Percentiles rank a stretch among this genome's conserved stretches.
phyloP scores from a whole-genome alignment of 2,888 invertebrate genomes.

The Nemurella pictetii region DNA sequence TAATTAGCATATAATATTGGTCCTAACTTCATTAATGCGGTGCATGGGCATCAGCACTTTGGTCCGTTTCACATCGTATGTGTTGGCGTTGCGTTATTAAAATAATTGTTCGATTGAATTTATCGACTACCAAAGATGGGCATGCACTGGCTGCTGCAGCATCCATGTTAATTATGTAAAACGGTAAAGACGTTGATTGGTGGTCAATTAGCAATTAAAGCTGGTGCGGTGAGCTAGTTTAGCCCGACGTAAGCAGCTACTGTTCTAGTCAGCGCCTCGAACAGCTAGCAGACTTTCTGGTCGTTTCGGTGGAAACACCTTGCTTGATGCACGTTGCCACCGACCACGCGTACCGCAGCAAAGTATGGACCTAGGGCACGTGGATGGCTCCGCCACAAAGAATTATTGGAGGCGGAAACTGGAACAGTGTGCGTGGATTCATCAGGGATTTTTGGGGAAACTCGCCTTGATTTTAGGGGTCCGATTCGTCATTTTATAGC shows the following conservation, averaged over 20 bases:
- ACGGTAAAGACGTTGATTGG: neutral
- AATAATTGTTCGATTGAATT: constrained; percentile 12
- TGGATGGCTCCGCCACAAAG: too few relatives aligned
- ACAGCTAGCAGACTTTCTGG: too few relatives aligned
- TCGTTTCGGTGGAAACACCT: too few relatives aligned
- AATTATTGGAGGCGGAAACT: too few relatives aligned
- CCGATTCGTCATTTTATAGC: too few relatives aligned
- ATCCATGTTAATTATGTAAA: neutral
- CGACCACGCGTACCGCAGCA: too few relatives aligned
- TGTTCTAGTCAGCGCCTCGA: neutral
- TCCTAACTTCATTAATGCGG: constrained; percentile 27
- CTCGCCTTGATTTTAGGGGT: too few relatives aligned
- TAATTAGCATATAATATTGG: constrained; percentile 19
- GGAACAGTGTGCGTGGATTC: too few relatives aligned
- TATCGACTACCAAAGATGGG: neutral
- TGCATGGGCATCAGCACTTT: constrained; percentile 1
- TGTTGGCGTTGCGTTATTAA: constrained; percentile 24
- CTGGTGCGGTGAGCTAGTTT: neutral
- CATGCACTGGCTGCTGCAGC: neutral
- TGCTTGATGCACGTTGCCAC: too few relatives aligned
- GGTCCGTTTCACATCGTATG: neutral
- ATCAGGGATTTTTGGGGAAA: too few relatives aligned
- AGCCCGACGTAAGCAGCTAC: neutral
- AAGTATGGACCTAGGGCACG: too few relatives aligned
- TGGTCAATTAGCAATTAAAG: neutral